Conservation (phyloP, 2,113 vertebrate genomes). For the Dasyprocta punctata region DNA sequence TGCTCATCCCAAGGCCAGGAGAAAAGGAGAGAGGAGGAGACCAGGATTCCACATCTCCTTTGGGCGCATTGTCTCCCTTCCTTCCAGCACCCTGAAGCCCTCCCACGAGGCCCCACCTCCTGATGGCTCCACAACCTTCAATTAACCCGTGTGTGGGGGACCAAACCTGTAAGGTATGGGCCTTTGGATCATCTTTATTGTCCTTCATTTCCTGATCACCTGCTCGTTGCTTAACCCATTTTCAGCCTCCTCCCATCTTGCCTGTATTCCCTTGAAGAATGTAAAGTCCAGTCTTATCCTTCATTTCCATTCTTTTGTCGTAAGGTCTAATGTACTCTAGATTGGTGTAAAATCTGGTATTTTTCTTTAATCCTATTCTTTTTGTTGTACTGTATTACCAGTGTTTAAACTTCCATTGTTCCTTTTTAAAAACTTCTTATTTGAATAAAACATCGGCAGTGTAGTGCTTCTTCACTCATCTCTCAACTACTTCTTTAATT, state of each 20-base stretch:
- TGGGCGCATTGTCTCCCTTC: neutral
- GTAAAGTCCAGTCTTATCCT: slow-evolving; percentile 12
- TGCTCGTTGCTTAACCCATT: neutral
- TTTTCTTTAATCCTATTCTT: slow-evolving; percentile 10
- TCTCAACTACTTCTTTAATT: neutral
- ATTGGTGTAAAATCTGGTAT: neutral
- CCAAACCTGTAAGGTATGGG: neutral
- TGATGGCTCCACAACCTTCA: neutral
- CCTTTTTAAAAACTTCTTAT: neutral
- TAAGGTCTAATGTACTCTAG: neutral
- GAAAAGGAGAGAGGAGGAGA: neutral
- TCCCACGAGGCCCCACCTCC: neutral
- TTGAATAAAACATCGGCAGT: neutral
- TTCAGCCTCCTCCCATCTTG: neutral
- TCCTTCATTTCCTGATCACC: neutral
- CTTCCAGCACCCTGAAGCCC: neutral
- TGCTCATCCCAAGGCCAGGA: neutral
- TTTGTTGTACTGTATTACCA: neutral
- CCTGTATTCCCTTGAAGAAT: neutral
- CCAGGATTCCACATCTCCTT: neutral
- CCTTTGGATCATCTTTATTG: neutral
- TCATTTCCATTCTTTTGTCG: neutral
- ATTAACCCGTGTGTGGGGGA: neutral
- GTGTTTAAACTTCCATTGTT: neutral
- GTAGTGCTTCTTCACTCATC: neutral